Conservation (phyloP, 2,113 vertebrate genomes). For the mouse (Mus musculus) region DNA sequence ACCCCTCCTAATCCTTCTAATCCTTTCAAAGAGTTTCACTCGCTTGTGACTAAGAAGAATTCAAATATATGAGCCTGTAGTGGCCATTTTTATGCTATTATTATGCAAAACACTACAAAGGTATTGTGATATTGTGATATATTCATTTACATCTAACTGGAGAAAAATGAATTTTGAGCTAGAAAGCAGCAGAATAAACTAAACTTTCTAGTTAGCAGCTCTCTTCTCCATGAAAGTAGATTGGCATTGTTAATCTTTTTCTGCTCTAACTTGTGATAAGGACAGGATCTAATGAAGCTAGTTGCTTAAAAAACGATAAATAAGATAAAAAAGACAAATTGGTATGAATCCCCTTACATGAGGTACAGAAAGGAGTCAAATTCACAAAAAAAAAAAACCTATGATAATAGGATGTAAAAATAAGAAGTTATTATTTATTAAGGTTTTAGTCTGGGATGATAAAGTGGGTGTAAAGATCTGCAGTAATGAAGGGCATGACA, state of each 20-base stretch:
- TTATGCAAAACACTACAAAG: neutral
- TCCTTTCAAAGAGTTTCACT: neutral
- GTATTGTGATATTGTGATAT: too few species aligned
- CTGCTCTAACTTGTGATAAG: neutral
- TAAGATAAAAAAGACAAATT: slow-evolving; percentile 18
- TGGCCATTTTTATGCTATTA: neutral
- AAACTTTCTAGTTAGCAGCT: neutral
- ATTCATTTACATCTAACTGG: neutral
- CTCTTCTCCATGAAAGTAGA: neutral
- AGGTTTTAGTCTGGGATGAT: neutral
- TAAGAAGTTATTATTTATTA: neutral
- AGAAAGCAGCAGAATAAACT: slow-evolving; percentile 35
- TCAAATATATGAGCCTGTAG: neutral
- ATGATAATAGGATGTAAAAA: neutral
- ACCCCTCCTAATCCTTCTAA: neutral
- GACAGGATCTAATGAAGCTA: slow-evolving; percentile 21
- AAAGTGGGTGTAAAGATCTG: neutral
- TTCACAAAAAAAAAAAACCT: neutral
- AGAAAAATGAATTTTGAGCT: neutral
- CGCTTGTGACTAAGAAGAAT: neutral
- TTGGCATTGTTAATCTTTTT: neutral
- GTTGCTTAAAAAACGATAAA: neutral
- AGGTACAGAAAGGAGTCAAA: neutral
- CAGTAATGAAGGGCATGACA: neutral
- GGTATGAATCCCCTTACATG: neutral